Evolutionary conservation across 2,797 vertebrate species (phyloP).

Genomic region (Anableps anableps): DNA sequence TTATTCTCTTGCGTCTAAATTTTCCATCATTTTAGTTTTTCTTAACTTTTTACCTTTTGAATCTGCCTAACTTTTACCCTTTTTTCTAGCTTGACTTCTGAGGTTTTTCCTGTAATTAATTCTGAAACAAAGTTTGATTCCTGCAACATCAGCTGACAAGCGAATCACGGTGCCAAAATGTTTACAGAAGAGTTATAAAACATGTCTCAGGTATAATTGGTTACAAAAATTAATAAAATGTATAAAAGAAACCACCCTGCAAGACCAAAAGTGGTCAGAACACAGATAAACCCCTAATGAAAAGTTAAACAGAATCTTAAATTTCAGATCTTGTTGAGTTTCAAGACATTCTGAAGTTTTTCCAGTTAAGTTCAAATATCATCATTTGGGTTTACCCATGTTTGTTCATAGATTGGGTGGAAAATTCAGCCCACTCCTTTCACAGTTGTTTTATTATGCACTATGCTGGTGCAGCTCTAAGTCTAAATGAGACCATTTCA

Average conservation of each 20-base stretch:
- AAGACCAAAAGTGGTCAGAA: neutral
- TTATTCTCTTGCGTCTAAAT: too few species aligned
- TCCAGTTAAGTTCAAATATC: neutral
- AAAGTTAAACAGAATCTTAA: neutral
- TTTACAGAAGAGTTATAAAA: neutral
- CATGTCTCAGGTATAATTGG: neutral
- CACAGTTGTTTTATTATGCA: conserved; percentile 4
- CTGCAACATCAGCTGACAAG: neutral
- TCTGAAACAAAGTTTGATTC: neutral
- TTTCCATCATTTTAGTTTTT: neutral
- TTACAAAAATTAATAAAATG: too few species aligned
- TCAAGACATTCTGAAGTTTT: neutral
- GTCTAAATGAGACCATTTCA: conserved; percentile 27
- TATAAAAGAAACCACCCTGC: neutral
- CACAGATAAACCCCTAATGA: neutral
- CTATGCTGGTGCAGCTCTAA: conserved; percentile 8
- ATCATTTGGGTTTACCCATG: neutral
- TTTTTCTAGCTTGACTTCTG: neutral
- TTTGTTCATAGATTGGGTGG: neutral
- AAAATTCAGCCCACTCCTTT: neutral
- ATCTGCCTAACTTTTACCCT: neutral
- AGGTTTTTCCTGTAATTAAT: neutral
- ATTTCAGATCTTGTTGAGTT: neutral
- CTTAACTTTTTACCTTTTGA: neutral
- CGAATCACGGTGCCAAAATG: neutral